Evolutionary conservation across 1,140 invertebrate species (phyloP).

Genomic region (Coenobita brevimanus): DNA sequence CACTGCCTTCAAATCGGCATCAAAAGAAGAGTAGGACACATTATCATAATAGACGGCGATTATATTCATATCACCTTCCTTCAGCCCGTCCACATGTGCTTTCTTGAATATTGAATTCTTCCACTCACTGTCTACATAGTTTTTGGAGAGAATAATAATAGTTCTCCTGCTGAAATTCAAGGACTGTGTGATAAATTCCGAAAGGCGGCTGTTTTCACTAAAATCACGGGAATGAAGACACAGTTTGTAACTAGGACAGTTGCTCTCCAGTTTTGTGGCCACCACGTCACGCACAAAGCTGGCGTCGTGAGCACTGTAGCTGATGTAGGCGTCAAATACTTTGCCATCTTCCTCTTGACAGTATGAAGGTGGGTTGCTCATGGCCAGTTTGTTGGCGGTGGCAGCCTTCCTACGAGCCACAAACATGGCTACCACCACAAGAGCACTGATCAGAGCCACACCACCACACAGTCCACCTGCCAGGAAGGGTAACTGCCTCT

Average conservation of each 20-base stretch:
- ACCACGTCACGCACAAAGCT: slow-evolving; percentile 81
- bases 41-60: slow-evolving; percentile 90
- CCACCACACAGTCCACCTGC: slow-evolving; percentile 55
- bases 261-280: slow-evolving; percentile 85
- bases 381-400: slow-evolving; percentile 40
- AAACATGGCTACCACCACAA: slow-evolving; percentile 56
- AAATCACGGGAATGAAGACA: slow-evolving; percentile 94
- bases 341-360: slow-evolving; percentile 84
- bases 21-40: slow-evolving; percentile 85
- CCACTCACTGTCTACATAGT: slow-evolving; percentile 97
- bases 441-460: slow-evolving; percentile 51
- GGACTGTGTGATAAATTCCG: slow-evolving; percentile 94
- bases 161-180: slow-evolving; percentile 91
- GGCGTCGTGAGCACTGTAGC: slow-evolving; percentile 94
- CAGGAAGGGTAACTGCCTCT: slow-evolving; percentile 54
- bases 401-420: slow-evolving; percentile 59
- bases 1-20: slow-evolving; percentile 91
- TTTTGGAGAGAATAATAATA: slow-evolving; percentile 92
- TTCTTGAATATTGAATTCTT: slow-evolving; percentile 93
- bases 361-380: slow-evolving; percentile 31
- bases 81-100: slow-evolving; percentile 90
- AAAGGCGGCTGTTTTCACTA: slow-evolving; percentile 78
- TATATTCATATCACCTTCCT: slow-evolving; percentile 84
- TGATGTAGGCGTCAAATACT: slow-evolving; percentile 95
- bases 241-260: slow-evolving; percentile 87